These are phyloP conservation scores for Oreochromis grahami DNA, from an alignment of 2,797 vertebrate species.

Conservation along the genomic window DNA sequence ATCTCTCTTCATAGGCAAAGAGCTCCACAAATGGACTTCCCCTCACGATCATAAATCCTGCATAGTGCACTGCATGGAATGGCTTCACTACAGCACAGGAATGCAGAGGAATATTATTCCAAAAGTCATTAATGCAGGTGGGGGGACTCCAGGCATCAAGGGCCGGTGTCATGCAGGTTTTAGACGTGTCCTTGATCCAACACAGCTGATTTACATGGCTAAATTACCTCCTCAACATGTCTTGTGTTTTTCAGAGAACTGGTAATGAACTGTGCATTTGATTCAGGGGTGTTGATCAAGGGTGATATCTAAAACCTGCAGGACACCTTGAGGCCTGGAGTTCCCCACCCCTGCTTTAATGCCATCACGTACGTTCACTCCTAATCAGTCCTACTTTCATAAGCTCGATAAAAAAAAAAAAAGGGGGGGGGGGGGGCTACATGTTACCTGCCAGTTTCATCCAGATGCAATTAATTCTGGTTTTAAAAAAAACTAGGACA, in stretches of 20 bases:
- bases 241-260: not conserved
- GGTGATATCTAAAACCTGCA: not conserved
- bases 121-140: not conserved
- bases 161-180: not conserved
- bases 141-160: not conserved
- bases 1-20: not conserved
- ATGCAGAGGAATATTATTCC: not conserved
- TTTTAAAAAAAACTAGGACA: not conserved
- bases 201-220: not conserved
- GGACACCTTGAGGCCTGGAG: not conserved
- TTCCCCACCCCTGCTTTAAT: not conserved
- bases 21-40: not conserved
- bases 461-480: not conserved
- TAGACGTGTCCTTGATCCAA: not conserved
- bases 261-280: rapidly evolving
- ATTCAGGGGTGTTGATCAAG: not conserved
- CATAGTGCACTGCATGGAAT: not conserved
- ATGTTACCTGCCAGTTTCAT: not conserved
- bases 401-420: rapidly evolving
- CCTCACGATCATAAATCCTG: not conserved
- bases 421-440: not conserved
- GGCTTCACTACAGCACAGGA: not conserved
- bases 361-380: not conserved
- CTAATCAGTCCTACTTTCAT: not conserved
- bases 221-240: not conserved